Base-by-base conservation (phyloP, 2,797 vertebrate genomes). In the Coluber constrictor region DNA sequence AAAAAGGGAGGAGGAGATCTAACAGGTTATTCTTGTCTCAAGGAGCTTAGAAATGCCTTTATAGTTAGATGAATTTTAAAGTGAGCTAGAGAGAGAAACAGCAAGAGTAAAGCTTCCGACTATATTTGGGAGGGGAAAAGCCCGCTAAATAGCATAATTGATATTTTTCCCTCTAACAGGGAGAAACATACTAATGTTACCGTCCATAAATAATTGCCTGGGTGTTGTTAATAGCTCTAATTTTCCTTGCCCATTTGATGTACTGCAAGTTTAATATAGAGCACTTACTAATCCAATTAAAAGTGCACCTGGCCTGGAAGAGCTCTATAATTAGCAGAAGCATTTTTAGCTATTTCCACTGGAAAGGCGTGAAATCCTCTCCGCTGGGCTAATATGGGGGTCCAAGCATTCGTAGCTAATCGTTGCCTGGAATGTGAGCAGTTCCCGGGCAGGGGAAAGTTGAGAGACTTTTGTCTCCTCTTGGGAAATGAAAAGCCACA, bases 231-330 rank as follows among this genome's bases (percentile, higher is more conserved):
- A 93, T 94, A 51, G 92, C 93, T 89, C 93, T 88, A 91, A 94
- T 94, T 86, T 95, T 93, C 92, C 43, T 91, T 63, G 92, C 12
- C 93, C 96, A 96, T 96, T 95, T 95, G 96, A 95, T 92, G 66
- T 95, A 93, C 95, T 91, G 88, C 79, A 90, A 91, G 93, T 96
- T 96, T 96, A 95, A 95, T 94, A 93, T 23, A 94, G 83, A 94
- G 92, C 93, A 3, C 55, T 94, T 90, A 93, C 95, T 96, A 97
- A 97, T 97, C 97, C 96, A 92, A 96, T 97, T 96, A 96, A 97
- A 96, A 89, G 94, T 94, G 96, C 97, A 97, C 97, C 97, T 97
- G 95, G 97, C 94, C 96, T 93, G 94, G 96, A 96, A 95, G 96
- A 93, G 93, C 90, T 92, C 90, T 97, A 96, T 97, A 97, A 96